These are phyloP conservation scores for Nephrotoma flavescens DNA, from an alignment of 2,888 invertebrate species.

Conservation along the genomic window DNA sequence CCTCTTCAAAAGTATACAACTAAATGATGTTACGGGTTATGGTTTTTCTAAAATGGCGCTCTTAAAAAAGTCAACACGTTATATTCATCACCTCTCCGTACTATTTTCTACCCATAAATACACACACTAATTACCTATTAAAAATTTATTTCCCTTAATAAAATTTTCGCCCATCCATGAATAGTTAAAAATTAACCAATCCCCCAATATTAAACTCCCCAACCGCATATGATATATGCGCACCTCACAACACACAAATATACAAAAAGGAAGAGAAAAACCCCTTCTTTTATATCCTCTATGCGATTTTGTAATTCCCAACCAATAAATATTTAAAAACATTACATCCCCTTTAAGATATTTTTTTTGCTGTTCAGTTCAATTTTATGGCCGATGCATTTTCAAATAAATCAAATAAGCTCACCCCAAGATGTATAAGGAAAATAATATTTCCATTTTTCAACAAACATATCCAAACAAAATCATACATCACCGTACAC, in stretches of 20 bases:
- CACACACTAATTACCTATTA: not conserved
- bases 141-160: not conserved
- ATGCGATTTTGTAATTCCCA: not conserved
- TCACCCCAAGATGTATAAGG: not conserved
- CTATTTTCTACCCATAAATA: not conserved
- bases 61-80: not conserved
- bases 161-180: not conserved
- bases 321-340: not conserved
- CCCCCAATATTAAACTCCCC: not conserved
- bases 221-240: not conserved
- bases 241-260: not conserved
- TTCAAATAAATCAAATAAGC: not conserved
- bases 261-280: not conserved
- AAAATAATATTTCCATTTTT: not conserved
- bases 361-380: not conserved
- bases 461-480: not conserved
- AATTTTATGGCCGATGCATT: not conserved
- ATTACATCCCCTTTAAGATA: not conserved
- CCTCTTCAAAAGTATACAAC: not conserved
- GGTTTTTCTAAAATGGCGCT: not conserved
- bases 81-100: not conserved
- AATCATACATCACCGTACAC: not conserved
- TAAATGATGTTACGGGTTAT: not conserved
- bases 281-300: not conserved
- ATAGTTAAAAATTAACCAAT: not conserved